Conservation (phyloP, 2,113 vertebrate species). For the Nesogale talazaci region DNA sequence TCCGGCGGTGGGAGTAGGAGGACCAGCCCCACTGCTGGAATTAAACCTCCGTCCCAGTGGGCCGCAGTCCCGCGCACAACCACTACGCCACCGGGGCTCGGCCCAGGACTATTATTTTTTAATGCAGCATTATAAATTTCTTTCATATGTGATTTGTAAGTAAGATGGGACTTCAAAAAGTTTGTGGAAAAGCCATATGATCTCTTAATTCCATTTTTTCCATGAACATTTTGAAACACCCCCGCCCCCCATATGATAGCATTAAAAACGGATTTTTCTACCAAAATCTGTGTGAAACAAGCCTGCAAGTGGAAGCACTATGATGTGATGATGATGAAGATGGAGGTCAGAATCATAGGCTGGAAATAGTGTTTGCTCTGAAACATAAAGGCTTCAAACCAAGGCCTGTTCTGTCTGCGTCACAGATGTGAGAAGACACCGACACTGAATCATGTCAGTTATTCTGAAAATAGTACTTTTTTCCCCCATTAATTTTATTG, state of each 20-base stretch:
- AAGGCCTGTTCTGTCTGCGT: not conserved
- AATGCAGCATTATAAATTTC: not conserved
- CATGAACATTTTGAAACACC: too few species aligned
- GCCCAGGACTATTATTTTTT: not conserved
- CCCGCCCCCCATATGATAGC: not conserved
- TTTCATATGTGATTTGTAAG: not conserved
- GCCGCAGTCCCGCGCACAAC: too few species aligned
- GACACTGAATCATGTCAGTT: not conserved
- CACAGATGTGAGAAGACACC: not conserved
- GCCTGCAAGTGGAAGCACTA: too few species aligned
- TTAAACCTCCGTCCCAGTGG: too few species aligned
- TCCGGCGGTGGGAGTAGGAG: too few species aligned
- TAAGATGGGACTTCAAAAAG: not conserved
- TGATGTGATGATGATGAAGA: not conserved
- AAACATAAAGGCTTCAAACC: not conserved
- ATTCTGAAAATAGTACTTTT: slow-evolving; percentile 38
- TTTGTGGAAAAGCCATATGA: too few species aligned
- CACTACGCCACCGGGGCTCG: too few species aligned
- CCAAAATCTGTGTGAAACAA: not conserved
- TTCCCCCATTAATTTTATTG: too few species aligned
- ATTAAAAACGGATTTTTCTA: not conserved
- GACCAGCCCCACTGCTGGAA: too few species aligned
- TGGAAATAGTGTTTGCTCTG: not conserved
- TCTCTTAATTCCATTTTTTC: too few species aligned
- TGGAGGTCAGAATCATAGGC: not conserved